Base-by-base conservation (phyloP, 2,888 invertebrate species). In the Sinelater perroti region DNA sequence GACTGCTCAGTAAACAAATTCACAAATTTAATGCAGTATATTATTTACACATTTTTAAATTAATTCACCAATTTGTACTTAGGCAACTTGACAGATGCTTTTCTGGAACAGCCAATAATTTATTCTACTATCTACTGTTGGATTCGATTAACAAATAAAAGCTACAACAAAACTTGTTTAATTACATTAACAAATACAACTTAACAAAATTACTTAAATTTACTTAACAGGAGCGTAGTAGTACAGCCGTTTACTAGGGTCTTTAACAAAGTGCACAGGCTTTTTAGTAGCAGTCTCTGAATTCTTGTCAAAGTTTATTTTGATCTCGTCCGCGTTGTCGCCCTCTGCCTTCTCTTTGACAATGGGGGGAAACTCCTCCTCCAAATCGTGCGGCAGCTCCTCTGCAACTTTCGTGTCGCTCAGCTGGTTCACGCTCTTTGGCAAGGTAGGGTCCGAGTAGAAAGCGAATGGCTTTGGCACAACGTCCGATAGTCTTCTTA, bases 241-340 rank as follows among this genome's bases (percentile, higher is more conserved):
- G 69, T 78, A 78, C 61, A 75, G 67, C 64, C 78, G 68, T 64
- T 74, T 74, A 56, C 72, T 72, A 30, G 78, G 78, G 70, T 79
- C 78, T 65, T 75, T 77, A 45, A 76, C 30, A 20, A 58, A 70
- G 62, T 74, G 68, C 51, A 60, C 31, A 17, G 45, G 55, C 16
- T 26, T 42, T 30, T 33, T 42, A 3, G 49, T 47, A 17, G 33
- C 52, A 11, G 26, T 35, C 14, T 47, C 47, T 18, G 24, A 14
- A 21, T 42, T 24, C 14, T 50, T 33, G 2, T 50, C 36, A 20
- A 46, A 46, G 11, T 51, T 36, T 21, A 61, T 58, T 47, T 60
- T 31, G 13, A 42, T 36, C 5, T 61, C 59, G 18, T 66, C 69
- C 13, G 61, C 61, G 6, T 61, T 49, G 17, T 61, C 55, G 35